These are phyloP conservation scores for Austrolebias charrua DNA, from an alignment of 2,797 vertebrate genomes.

Conservation along the genomic window DNA sequence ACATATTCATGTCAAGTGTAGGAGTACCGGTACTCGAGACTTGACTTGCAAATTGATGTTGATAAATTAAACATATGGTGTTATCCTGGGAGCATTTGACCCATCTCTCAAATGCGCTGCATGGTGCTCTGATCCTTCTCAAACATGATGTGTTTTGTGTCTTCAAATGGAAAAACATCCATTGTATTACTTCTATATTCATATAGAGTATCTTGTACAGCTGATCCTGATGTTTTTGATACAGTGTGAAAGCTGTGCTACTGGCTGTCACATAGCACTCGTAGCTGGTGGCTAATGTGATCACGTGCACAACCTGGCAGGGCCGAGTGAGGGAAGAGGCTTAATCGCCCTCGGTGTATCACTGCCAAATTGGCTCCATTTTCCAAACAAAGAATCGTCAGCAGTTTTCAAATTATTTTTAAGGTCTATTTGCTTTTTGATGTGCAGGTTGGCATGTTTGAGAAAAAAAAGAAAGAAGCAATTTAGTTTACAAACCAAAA, in stretches of 20 bases:
- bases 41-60: constrained; percentile 37
- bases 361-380: constrained; percentile 70
- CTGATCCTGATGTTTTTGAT: constrained; percentile 24
- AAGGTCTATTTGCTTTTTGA: constrained; percentile 63
- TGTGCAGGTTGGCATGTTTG: constrained; percentile 56
- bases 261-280: constrained; percentile 55
- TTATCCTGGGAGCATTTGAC: constrained; percentile 31
- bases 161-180: not conserved
- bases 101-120: constrained; percentile 7
- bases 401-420: constrained; percentile 63
- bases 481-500: constrained; percentile 44
- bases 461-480: constrained; percentile 45
- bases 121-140: not conserved
- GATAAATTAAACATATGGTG: constrained; percentile 26
- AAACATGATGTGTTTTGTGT: not conserved
- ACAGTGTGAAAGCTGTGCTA: constrained; percentile 51
- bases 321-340: constrained; percentile 52
- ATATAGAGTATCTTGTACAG: not conserved
- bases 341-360: constrained; percentile 66
- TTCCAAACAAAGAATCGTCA: constrained; percentile 69
- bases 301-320: constrained; percentile 62
- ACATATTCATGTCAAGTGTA: constrained; percentile 4
- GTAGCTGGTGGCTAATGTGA: constrained; percentile 69
- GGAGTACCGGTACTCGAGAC: not conserved
- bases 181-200: not conserved